A percentile compares a stretch with the other conserved stretches of the same genome.
These are phyloP conservation scores for Muscidifurax raptorellus DNA, from an alignment of 1,140 invertebrate species.

Conservation along the genomic window DNA sequence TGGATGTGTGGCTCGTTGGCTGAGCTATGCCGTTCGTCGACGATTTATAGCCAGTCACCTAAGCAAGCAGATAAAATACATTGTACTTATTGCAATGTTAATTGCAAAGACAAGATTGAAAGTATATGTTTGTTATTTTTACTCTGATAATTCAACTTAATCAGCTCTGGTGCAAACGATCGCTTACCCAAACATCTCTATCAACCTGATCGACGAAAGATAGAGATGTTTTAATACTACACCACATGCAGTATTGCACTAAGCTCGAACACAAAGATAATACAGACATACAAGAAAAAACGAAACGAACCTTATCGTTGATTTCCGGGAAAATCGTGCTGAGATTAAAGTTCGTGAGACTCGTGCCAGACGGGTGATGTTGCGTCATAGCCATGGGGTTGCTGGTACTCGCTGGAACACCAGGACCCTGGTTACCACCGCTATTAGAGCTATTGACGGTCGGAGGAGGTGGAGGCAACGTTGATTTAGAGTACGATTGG, in stretches of 20 bases:
- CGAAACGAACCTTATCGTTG: slow-evolving; percentile 77
- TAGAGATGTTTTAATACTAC: no score
- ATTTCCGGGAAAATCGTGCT: slow-evolving; percentile 84
- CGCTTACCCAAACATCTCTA: no score
- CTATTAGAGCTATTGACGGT: neutral
- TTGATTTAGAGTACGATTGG: slow-evolving; percentile 66
- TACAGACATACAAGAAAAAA: neutral
- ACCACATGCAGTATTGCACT: no score
- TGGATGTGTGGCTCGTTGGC: slow-evolving; percentile 65
- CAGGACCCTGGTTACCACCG: neutral
- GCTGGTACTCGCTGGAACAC: slow-evolving; percentile 44
- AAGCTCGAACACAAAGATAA: neutral
- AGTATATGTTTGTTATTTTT: neutral
- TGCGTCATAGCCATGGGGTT: slow-evolving; percentile 68
- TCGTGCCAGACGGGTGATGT: slow-evolving; percentile 75
- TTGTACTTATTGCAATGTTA: neutral
- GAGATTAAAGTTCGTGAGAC: slow-evolving; percentile 82
- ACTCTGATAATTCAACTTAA: neutral
- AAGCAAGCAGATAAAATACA: neutral
- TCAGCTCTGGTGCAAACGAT: no score
- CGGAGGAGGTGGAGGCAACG: slow-evolving; percentile 60
- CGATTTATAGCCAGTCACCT: slow-evolving; percentile 67
- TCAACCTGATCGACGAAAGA: no score
- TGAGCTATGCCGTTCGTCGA: slow-evolving; percentile 66
- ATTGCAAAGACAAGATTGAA: neutral